Evolutionary conservation across 2,797 vertebrate genomes (phyloP), one percentile per base, ranked within the genome.

Genomic region (Phrynocephalus guinanensis): DNA sequence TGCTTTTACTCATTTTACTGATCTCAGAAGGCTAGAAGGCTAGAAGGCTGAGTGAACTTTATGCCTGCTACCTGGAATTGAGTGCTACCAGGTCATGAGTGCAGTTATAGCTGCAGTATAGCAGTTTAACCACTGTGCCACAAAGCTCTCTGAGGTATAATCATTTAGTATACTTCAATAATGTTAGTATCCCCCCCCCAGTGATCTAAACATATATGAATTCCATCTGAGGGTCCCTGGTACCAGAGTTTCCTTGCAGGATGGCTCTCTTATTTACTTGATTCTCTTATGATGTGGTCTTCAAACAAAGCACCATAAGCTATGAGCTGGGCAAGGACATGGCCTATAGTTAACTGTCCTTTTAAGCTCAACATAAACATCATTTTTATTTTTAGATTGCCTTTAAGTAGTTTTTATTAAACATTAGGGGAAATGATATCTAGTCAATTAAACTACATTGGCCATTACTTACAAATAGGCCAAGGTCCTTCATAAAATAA

Each of bases 391-490:
- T 89, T 86, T 56, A 90, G 90, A 86, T 38, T 71, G 50, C 1
- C 75, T 89, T 91, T 72, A 75, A 71, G 79, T 68, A 26, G 83
- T 91, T 91, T 44, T 73, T 79, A 72, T 81, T 72, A 91, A 91
- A 85, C 82, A 70, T 70, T 88, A 89, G 85, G 63, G 82, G 85
- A 91, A 90, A 88, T 30, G 16, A 89, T 82, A 67, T 91, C 83
- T 86, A 63, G 79, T 87, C 78, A 83, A 67, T 85, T 91, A 79
- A 89, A 89, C 56, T 50, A 71, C 56, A 87, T 63, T 86, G 82
- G 86, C 73, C 44, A 28, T 82, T 90, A 81, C 67, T 85, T 72
- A 81, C 50, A 48, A 90, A 50, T 82, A 85, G 85, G 86, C 9
- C 33, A 60, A 88, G 89, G 72, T 80, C 10, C n/a, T 50, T 71